These are phyloP conservation scores for Dryobotodes eremita DNA, from an alignment of 2,888 invertebrate species.

Conservation along the genomic window DNA sequence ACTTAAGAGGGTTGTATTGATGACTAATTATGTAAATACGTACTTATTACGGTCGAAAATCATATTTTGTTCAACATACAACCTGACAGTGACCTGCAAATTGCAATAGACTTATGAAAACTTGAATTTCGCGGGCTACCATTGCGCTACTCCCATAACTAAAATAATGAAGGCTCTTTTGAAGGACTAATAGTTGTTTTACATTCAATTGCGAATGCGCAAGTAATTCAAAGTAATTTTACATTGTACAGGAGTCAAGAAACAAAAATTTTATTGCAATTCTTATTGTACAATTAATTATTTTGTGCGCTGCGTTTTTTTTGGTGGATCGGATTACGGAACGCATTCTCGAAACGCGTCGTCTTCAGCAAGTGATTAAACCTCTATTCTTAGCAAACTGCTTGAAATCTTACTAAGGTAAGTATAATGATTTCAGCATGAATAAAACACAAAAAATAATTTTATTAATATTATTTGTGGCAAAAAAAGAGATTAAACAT, in stretches of 20 bases:
- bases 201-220: neutral
- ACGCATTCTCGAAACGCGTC: neutral
- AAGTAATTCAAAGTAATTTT: neutral
- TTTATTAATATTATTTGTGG: neutral
- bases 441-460: neutral
- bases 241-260: neutral
- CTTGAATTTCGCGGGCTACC: too few species aligned
- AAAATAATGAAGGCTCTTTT: neutral
- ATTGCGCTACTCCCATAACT: too few species aligned
- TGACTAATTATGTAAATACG: too few species aligned
- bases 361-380: neutral
- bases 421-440: neutral
- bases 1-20: too few species aligned
- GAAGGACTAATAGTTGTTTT: conserved; percentile 6
- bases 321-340: neutral
- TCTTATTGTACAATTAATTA: neutral
- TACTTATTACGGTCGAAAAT: too few species aligned
- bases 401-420: neutral
- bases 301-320: neutral
- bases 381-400: neutral
- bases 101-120: too few species aligned
- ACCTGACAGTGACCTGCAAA: too few species aligned
- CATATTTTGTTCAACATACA: too few species aligned
- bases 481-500: neutral
- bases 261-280: neutral